phyloP scores from a whole-genome alignment of 2,113 vertebrate species.

The Columbina picui region DNA sequence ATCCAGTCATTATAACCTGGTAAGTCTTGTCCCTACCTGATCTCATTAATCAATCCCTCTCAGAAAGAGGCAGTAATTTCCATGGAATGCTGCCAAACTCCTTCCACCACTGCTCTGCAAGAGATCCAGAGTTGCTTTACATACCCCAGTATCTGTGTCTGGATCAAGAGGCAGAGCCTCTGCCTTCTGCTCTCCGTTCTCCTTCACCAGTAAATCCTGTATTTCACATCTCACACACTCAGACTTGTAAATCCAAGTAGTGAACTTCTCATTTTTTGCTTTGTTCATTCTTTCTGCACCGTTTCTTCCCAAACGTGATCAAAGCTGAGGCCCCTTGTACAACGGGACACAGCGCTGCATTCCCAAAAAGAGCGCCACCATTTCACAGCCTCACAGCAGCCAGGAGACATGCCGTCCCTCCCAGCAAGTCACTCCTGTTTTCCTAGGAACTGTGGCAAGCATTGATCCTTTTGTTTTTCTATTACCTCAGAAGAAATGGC shows the following conservation, averaged over 20 bases:
- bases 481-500: background rate
- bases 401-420: rapidly evolving
- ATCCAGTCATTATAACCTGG: background rate
- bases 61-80: background rate
- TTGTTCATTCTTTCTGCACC: background rate
- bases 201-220: background rate
- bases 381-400: background rate
- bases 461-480: background rate
- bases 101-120: background rate
- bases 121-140: background rate
- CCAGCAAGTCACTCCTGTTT: background rate
- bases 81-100: background rate
- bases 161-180: background rate
- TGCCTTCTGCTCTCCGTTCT: background rate
- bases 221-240: background rate
- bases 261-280: background rate
- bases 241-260: background rate
- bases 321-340: background rate
- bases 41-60: conserved; percentile 8
- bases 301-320: background rate
- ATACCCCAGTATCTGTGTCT: background rate
- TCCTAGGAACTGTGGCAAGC: background rate
- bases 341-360: background rate
- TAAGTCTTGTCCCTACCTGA: background rate
- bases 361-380: background rate